Conservation (phyloP, 2,797 vertebrate species). For the Urophycis tenuis region DNA sequence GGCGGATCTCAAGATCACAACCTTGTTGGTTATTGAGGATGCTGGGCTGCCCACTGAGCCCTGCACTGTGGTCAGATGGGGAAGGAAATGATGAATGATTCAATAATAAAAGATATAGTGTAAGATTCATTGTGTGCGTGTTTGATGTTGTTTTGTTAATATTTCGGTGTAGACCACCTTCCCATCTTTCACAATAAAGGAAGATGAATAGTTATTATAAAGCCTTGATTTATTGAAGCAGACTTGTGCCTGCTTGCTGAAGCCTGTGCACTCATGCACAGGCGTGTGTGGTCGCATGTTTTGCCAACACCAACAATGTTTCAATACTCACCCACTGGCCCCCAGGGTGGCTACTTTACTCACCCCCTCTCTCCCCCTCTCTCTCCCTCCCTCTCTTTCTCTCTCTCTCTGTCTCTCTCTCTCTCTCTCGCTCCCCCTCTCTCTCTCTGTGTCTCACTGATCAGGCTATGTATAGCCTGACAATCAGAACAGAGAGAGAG, state of each 20-base stretch:
- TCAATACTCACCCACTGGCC: not conserved
- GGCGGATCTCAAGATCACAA: conserved; percentile 12
- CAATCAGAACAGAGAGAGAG: not conserved
- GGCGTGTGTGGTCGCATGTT: not conserved
- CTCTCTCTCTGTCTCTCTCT: too few species aligned
- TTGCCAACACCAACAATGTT: not conserved
- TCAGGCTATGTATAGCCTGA: not conserved
- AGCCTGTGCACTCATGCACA: too few species aligned
- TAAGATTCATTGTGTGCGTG: not conserved
- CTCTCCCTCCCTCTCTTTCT: too few species aligned
- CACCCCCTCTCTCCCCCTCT: not conserved
- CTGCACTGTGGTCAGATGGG: not conserved
- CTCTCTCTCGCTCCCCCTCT: too few species aligned
- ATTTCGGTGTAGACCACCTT: not conserved
- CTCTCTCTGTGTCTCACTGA: too few species aligned
- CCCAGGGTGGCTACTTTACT: not conserved
- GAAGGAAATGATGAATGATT: not conserved
- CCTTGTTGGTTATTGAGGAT: not conserved
- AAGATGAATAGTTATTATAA: not conserved
- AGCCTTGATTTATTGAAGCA: not conserved
- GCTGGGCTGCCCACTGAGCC: not conserved
- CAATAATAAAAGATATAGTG: not conserved
- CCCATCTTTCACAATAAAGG: not conserved
- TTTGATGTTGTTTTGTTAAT: not conserved
- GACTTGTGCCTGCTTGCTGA: not conserved